Percentiles rank a stretch among this genome's conserved stretches.
phyloP scores from a whole-genome alignment of 2,888 invertebrate species.

The Lithophane semibrunnea region DNA sequence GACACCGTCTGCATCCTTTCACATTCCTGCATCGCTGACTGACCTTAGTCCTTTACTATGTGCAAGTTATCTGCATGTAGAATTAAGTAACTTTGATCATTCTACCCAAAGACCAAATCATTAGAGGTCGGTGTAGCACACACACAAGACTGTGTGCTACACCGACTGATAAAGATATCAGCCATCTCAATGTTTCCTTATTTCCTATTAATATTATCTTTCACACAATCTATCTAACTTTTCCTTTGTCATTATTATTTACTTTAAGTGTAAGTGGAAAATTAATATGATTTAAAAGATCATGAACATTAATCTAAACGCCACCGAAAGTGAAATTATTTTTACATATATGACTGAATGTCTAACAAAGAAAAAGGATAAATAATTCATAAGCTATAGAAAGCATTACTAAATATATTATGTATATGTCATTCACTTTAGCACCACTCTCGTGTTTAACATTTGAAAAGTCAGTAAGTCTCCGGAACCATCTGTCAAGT shows the following conservation, averaged over 20 bases:
- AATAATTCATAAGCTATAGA: constrained; percentile 29
- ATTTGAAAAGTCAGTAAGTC: neutral
- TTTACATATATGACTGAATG: constrained; percentile 37
- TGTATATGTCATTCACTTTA: constrained; percentile 13
- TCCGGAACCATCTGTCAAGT: neutral
- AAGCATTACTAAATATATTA: constrained; percentile 17
- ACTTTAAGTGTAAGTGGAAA: neutral
- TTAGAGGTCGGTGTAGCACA: neutral
- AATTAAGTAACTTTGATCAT: constrained; percentile 12
- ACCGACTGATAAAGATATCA: no score
- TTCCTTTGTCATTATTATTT: neutral
- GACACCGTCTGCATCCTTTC: constrained; percentile 36
- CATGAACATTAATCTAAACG: constrained; percentile 7
- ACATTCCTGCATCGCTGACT: constrained; percentile 49
- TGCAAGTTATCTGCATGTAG: neutral
- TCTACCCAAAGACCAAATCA: neutral
- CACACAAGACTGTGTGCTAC: no score
- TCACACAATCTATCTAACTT: neutral
- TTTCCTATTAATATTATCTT: no score
- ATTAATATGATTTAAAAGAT: constrained; percentile 3
- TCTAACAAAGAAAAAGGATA: constrained; percentile 4
- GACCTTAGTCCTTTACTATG: constrained; percentile 12
- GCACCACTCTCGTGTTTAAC: constrained; percentile 19
- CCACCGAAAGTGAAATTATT: constrained; percentile 39
- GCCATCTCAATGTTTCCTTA: neutral